Percentiles rank a stretch among this genome's conserved stretches.
phyloP scores from a whole-genome alignment of 2,888 invertebrate genomes.

The Oegoconia quadripuncta region DNA sequence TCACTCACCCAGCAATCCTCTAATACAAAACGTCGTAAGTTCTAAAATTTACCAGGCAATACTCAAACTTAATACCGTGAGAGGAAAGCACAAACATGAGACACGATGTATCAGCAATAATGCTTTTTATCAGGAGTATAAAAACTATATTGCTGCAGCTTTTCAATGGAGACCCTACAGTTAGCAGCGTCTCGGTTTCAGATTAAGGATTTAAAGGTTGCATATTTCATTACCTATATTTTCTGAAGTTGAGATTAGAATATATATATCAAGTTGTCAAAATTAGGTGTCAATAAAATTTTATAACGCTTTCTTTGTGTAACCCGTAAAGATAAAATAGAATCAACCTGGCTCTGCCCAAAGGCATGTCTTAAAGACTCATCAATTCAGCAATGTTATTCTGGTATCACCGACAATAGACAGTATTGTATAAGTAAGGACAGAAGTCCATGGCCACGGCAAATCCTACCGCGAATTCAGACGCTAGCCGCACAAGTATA shows the following conservation, averaged over 20 bases:
- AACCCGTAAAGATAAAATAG: too few relatives aligned
- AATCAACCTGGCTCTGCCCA: too few relatives aligned
- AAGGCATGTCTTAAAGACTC: too few relatives aligned
- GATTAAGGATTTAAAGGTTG: conserved; percentile 18
- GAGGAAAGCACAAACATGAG: too few relatives aligned
- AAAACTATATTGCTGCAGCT: conserved; percentile 40
- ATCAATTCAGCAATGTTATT: too few relatives aligned
- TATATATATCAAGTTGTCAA: not conserved
- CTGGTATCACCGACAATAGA: too few relatives aligned
- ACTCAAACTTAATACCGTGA: not conserved
- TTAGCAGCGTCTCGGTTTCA: conserved; percentile 40
- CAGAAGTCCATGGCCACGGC: too few relatives aligned
- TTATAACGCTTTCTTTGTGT: not conserved
- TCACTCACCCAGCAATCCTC: conserved; percentile 36
- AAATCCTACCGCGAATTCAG: too few relatives aligned
- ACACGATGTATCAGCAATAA: not conserved
- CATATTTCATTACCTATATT: too few relatives aligned
- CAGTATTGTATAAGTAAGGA: too few relatives aligned
- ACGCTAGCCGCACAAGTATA: too few relatives aligned
- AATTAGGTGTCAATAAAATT: not conserved
- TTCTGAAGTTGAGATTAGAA: not conserved
- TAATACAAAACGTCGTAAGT: conserved; percentile 14
- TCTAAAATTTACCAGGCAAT: not conserved
- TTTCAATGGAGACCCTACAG: conserved; percentile 44
- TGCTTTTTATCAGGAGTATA: rapidly evolving